Evolutionary conservation across 2,797 vertebrate genomes (phyloP).

Genomic region (Lagodon rhomboides): DNA sequence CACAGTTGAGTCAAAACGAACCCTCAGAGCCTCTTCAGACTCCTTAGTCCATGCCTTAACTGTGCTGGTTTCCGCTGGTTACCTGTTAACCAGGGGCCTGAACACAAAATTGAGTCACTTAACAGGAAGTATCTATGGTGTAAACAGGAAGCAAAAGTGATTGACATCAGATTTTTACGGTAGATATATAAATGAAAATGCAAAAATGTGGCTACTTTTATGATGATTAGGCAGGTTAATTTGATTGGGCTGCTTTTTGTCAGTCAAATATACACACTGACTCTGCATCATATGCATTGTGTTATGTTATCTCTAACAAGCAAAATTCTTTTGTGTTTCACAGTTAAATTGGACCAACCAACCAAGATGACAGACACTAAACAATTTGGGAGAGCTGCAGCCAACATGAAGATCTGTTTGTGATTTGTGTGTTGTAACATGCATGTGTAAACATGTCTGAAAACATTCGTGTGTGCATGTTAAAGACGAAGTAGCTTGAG

Average conservation of each 20-base stretch:
- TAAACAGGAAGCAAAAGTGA: no score
- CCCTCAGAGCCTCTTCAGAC: no score
- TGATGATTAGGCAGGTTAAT: neutral
- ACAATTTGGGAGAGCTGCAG: neutral
- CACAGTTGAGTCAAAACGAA: no score
- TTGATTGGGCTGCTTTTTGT: neutral
- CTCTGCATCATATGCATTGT: neutral
- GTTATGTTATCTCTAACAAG: neutral
- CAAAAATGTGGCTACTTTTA: neutral
- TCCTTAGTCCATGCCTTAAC: no score
- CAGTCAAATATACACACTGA: neutral
- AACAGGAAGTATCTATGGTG: no score
- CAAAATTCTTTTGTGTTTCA: neutral
- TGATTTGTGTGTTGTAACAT: neutral
- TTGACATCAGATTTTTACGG: no score
- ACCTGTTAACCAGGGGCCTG: no score
- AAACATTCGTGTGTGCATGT: neutral
- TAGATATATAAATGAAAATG: no score
- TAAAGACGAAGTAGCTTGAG: constrained; percentile 15
- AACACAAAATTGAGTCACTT: no score
- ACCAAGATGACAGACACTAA: constrained; percentile 4
- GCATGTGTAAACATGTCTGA: neutral
- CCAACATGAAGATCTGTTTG: constrained; percentile 3
- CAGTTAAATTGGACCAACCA: constrained; percentile 24
- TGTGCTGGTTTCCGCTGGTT: no score